Base-by-base conservation (phyloP, 1,140 invertebrate genomes). In the Bombus consobrinus region DNA sequence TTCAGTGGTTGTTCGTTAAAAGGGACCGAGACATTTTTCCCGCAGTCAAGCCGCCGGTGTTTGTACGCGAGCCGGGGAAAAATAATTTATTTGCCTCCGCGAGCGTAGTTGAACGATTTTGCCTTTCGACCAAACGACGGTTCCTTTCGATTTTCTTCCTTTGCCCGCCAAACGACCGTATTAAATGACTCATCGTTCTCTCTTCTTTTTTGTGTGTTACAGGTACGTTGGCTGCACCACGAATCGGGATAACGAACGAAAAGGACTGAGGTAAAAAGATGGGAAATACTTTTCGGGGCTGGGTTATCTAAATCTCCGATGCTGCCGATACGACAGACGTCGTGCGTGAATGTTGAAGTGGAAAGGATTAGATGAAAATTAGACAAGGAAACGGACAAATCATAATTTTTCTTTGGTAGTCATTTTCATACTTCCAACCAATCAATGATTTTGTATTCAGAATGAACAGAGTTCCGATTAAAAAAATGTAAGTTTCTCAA, bases 201-300 rank as follows among this genome's bases (percentile, higher is more conserved):
- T 86, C 2, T 66, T 34, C 15, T 3, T 34, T 66, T 87, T 85
- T 87, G 81, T 89, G 32, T 89, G 88, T 89, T 89, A n/a, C 88
- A 89, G 88, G 88, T 89, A 89, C 85, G 18, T 39, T 80, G 47
- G 28, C 32, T 28, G n/a, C 28, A 12, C 28, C 57, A 15, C 5
- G 34, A 32, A 75, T 77, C 34, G 37, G 6, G n/a, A 22, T 73
- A 73, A 81, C 80, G 80, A 73, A 47, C 37, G 62, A 28, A 22
- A 18, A 12, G 32, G 13, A 71, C 10, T 5, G 9, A 84, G 82
- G 82, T 71, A 84, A 79, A 78, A 62, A 47, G 62, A 41, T n/a
- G 25, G 9, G 28, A 25, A 28, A 34, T 37, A 10, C 64, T 74
- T 82, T 37, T 57, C 25, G n/a, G 3, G 32, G 4, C 22, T 10